Evolutionary conservation across 2,113 vertebrate species (phyloP).

Genomic region (Camelus bactrianus): DNA sequence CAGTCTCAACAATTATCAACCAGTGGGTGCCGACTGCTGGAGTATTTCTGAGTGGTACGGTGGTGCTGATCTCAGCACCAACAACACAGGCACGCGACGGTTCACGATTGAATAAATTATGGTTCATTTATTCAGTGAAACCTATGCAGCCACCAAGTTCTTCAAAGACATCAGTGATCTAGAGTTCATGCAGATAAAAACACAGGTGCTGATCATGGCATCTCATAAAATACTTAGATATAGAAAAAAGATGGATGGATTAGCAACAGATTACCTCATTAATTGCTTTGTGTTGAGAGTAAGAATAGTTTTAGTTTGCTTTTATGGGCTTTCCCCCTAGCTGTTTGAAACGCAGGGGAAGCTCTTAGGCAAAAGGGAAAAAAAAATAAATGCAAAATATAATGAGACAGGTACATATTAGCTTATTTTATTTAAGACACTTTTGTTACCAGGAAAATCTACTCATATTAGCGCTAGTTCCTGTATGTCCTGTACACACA

Average conservation of each 20-base stretch:
- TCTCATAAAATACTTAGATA: not conserved
- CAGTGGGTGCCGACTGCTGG: not conserved
- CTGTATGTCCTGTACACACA: accelerated
- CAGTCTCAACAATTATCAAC: not conserved
- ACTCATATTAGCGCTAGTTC: not conserved
- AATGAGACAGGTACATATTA: not conserved
- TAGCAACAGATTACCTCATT: not conserved
- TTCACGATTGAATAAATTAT: not conserved
- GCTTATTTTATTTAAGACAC: not conserved
- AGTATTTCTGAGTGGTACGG: not conserved
- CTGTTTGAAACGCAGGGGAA: not conserved
- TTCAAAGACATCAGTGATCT: no score
- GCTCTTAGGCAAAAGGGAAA: not conserved
- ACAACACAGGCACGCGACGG: no score
- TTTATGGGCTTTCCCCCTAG: not conserved
- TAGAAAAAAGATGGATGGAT: not conserved
- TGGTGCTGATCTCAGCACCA: not conserved
- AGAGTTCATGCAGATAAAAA: not conserved
- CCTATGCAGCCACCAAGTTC: not conserved
- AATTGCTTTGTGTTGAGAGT: not conserved
- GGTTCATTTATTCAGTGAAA: not conserved
- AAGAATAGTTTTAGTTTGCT: not conserved
- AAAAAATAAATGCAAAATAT: not conserved
- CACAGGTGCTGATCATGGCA: no score
- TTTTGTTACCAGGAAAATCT: not conserved